These are phyloP conservation scores for Halcyon malimbica DNA, from an alignment of 2,113 vertebrate species.

Conservation along the genomic window DNA sequence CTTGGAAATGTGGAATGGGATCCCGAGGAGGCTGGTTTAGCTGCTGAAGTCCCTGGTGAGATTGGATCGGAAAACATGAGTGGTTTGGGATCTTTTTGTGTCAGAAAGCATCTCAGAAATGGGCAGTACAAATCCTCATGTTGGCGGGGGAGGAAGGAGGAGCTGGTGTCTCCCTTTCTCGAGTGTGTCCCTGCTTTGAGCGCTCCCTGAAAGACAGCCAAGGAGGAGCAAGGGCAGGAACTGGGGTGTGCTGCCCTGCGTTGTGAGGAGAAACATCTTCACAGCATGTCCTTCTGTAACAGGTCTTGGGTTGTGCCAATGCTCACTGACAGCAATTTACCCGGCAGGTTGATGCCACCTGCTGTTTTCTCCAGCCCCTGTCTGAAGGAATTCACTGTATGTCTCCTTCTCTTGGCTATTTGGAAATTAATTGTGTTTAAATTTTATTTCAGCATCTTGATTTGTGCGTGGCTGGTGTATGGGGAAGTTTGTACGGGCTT, in stretches of 20 bases:
- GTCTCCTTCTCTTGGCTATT: not conserved
- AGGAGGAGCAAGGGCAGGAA: not conserved
- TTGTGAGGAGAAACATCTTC: not conserved
- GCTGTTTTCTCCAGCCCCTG: not conserved
- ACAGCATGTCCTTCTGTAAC: not conserved
- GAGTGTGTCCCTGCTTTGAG: not conserved
- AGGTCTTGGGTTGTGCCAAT: not conserved
- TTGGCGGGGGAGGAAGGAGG: not conserved
- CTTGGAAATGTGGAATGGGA: fast-evolving
- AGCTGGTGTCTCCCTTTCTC: not conserved
- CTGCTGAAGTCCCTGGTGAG: not conserved
- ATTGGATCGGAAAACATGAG: not conserved
- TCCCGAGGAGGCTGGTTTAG: not conserved
- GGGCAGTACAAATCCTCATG: not conserved
- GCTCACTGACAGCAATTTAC: not conserved
- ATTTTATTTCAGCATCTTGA: not conserved
- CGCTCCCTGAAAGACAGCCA: fast-evolving
- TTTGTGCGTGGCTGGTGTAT: fast-evolving
- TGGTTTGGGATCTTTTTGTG: not conserved
- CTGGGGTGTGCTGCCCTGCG: not conserved
- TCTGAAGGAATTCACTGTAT: not conserved
- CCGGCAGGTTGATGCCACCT: not conserved
- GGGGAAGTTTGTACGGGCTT: not conserved
- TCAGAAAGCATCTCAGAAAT: not conserved
- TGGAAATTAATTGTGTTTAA: not conserved